phyloP scores from a whole-genome alignment of 2,888 invertebrate species.

The Mesochorus sp. region DNA sequence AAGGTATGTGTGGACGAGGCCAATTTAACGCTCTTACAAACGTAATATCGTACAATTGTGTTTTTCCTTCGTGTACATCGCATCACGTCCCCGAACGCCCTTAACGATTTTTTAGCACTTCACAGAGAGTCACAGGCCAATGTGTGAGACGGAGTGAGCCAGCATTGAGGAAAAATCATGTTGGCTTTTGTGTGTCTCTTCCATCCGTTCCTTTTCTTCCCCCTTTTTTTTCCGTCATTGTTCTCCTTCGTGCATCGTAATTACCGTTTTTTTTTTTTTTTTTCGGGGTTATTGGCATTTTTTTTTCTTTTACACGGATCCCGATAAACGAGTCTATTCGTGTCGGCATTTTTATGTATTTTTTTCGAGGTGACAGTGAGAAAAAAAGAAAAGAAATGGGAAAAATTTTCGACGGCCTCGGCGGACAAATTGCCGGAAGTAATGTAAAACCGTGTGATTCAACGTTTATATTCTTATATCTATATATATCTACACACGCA shows the following conservation, averaged over 20 bases:
- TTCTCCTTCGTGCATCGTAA: constrained; percentile 17
- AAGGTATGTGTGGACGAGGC: constrained; percentile 88
- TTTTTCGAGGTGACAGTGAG: constrained; percentile 71
- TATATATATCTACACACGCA: constrained; percentile 54
- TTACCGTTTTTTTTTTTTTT: constrained; percentile 3
- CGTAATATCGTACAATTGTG: constrained; percentile 51
- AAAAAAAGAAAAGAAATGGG: constrained; percentile 58
- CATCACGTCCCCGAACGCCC: constrained; percentile 82
- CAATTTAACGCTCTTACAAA: constrained; percentile 58
- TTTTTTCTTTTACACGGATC: constrained; percentile 7
- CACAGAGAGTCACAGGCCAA: constrained; percentile 82
- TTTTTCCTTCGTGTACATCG: constrained; percentile 67
- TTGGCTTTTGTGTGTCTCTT: constrained; percentile 66
- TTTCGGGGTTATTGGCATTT: constrained; percentile 37
- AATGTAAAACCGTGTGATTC: constrained; percentile 79
- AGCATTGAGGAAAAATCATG: constrained; percentile 83
- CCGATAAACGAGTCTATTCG: constrained; percentile 40
- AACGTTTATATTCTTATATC: constrained; percentile 62
- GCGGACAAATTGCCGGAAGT: constrained; percentile 81
- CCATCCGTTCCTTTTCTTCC: constrained; percentile 60
- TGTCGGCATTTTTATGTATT: constrained; percentile 27
- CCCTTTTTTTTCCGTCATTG: neutral
- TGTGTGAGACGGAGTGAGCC: constrained; percentile 49
- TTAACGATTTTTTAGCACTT: constrained; percentile 81
- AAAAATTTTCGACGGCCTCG: constrained; percentile 71